These are phyloP conservation scores for Hoplostethus mediterraneus DNA, from an alignment of 2,797 vertebrate species.

Conservation along the genomic window DNA sequence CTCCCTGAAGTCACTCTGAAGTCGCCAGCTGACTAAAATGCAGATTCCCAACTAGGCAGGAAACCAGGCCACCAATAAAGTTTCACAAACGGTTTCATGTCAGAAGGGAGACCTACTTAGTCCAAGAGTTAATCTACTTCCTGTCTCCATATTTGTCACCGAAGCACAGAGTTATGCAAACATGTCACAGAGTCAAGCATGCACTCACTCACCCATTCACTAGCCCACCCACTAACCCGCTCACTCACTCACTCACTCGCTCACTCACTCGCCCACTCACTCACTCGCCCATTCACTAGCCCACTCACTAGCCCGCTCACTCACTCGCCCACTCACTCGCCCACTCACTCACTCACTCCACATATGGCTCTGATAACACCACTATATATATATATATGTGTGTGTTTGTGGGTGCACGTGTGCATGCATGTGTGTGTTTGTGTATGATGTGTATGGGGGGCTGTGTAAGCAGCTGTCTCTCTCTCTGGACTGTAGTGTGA, in stretches of 20 bases:
- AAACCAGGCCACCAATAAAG: not conserved
- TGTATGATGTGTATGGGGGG: too few species aligned
- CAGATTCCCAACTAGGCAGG: conserved; percentile 12
- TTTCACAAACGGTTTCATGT: not conserved
- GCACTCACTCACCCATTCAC: not conserved
- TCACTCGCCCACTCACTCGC: not conserved
- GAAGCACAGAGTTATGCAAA: not conserved
- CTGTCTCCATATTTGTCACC: not conserved
- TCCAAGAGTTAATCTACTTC: not conserved
- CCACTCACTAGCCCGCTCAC: too few species aligned
- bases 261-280: too few species aligned
- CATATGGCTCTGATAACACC: not conserved
- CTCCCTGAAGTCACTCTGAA: conserved; percentile 18
- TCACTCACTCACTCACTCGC: too few species aligned
- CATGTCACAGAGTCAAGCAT: conserved; percentile 8
- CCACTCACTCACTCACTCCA: conserved; percentile 12
- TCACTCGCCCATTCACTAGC: too few species aligned
- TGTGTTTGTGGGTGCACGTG: conserved; percentile 8
- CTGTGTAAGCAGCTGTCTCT: too few species aligned
- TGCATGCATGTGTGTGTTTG: too few species aligned
- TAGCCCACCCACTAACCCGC: too few species aligned
- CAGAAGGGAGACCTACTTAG: not conserved
- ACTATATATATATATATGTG: conserved; percentile 12
- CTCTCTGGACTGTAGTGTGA: conserved; percentile 41
- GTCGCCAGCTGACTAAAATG: conserved; percentile 25